Base-by-base conservation (phyloP, 2,797 vertebrate genomes). In the Masticophis lateralis region DNA sequence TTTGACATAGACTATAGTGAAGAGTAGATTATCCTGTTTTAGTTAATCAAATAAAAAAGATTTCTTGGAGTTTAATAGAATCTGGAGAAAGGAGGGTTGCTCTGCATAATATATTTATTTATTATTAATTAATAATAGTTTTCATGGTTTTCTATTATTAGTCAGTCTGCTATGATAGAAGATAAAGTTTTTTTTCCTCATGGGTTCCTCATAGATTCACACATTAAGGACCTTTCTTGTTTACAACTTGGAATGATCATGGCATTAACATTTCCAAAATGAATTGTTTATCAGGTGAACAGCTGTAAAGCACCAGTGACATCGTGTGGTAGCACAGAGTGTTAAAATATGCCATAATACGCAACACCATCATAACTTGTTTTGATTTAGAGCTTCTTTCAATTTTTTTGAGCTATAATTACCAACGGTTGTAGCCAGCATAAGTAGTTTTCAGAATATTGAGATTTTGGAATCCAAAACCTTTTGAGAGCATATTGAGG, bases 271-370 rank as follows among this genome's bases (percentile, higher is more conserved):
- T 88, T 79, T 86, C 22, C 59, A 51, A 57, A 37, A 53, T 43
- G 12, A 79, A 27, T 47, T 66, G 28, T 59, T 66, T 22, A 20
- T 87, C 3, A 18, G 3, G 20, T 88, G 86, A 89, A 91, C 6
- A 55, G 53, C 20, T 66, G 0, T 61, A 53, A 88, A 92, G 10
- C 86, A 88, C 83, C 27, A 94, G 86, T 63, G 89, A 88, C 93
- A 91, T 86, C 91, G 79, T 88, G 93, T 91, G 93, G 93, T 86
- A 22, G 18, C 16, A 63, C 25, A 63, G 11, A 61, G 56, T 47
- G 83, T 87, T 74, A 28, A 55, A 6, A 94, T n/a, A 20, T 20
- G 32, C 1, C 16, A 37, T 18, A 37, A 74, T 37, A 74, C 37
- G 7, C 14, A 74, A 74, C 66, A 9, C 32, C 7, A 60, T 22